These are phyloP conservation scores for Phrynosoma platyrhinos DNA, from an alignment of 2,113 vertebrate species.

Conservation along the genomic window DNA sequence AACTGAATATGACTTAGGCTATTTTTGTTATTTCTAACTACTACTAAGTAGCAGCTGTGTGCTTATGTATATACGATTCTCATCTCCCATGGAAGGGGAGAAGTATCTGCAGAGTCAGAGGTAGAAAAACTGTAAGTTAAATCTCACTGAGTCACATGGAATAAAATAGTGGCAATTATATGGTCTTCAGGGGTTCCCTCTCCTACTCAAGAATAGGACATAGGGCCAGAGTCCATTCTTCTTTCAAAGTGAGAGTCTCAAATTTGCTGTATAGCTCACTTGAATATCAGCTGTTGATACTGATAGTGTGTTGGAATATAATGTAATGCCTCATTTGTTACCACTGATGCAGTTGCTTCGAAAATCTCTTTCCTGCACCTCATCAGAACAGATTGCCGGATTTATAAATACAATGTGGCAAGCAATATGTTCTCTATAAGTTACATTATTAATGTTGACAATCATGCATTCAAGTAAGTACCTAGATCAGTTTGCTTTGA, in stretches of 20 bases:
- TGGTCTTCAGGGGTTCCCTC: too few relatives aligned
- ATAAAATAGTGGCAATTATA: too few relatives aligned
- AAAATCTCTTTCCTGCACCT: neutral
- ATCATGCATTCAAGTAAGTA: neutral
- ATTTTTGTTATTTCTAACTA: too few relatives aligned
- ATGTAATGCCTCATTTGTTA: conserved; percentile 3
- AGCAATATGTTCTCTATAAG: neutral
- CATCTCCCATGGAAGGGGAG: too few relatives aligned
- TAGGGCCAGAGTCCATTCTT: neutral
- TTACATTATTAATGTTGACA: neutral
- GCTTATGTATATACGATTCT: too few relatives aligned
- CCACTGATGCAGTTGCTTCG: neutral
- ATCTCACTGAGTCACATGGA: too few relatives aligned
- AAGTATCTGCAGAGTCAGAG: too few relatives aligned
- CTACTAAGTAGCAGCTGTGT: too few relatives aligned
- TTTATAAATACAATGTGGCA: conserved; percentile 11
- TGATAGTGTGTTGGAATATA: neutral
- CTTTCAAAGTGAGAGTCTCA: neutral
- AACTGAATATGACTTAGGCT: too few relatives aligned
- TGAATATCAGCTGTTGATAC: neutral
- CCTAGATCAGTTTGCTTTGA: neutral
- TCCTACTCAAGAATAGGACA: too few relatives aligned
- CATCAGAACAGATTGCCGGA: neutral
- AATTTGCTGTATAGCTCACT: neutral
- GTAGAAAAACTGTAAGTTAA: too few relatives aligned